These are phyloP conservation scores for Psephotus haematonotus DNA, from an alignment of 2,113 vertebrate species.

Conservation along the genomic window DNA sequence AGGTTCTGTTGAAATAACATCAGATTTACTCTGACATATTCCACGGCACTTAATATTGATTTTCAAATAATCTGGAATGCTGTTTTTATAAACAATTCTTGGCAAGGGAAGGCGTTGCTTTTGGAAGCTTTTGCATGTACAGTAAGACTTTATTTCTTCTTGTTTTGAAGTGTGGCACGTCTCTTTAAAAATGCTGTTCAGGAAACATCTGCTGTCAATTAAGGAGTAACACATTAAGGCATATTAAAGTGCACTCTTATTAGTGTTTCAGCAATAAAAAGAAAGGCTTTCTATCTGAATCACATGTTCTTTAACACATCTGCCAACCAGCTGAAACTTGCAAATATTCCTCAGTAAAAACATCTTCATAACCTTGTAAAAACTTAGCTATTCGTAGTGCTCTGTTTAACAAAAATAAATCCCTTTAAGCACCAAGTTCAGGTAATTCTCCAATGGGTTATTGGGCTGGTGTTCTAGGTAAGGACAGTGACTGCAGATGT, in stretches of 20 bases:
- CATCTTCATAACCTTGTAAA: constrained; percentile 47
- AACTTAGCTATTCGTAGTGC: not conserved
- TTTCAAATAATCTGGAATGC: constrained; percentile 64
- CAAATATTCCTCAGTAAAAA: constrained; percentile 48
- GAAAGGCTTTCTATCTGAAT: constrained; percentile 67
- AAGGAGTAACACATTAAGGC: constrained; percentile 73
- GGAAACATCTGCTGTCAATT: constrained; percentile 77
- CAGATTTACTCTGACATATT: constrained; percentile 48
- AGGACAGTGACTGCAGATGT: not conserved
- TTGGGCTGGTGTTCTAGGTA: not conserved
- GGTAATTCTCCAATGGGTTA: not conserved
- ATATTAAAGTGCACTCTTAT: constrained; percentile 71
- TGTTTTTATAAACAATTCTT: constrained; percentile 69
- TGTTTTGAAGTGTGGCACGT: constrained; percentile 60
- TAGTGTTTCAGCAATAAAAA: constrained; percentile 73
- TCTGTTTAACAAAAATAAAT: not conserved
- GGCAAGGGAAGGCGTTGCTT: constrained; percentile 55
- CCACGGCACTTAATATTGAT: constrained; percentile 53
- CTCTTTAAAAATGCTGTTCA: constrained; percentile 52
- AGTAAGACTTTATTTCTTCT: constrained; percentile 60
- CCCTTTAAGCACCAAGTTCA: not conserved
- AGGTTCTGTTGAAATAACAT: constrained; percentile 40
- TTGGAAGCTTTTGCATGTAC: constrained; percentile 58
- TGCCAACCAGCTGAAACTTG: constrained; percentile 63
- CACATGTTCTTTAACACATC: constrained; percentile 61